Base-by-base conservation (phyloP, 2,113 vertebrate species). In the Marmota monax region DNA sequence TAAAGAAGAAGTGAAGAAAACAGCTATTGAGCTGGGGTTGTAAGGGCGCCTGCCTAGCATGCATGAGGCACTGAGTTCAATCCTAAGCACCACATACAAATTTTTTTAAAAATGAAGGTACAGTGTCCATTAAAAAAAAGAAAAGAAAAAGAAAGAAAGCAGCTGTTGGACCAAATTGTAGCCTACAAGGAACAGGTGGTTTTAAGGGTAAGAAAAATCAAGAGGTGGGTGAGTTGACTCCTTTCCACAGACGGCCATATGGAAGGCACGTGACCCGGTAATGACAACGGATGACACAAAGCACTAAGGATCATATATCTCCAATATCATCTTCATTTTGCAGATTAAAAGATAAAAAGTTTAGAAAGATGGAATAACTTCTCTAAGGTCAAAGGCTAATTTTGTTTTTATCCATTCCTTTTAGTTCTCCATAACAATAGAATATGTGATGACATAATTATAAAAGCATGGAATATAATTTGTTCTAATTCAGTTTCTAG, bases 1-100 rank as follows among this genome's bases (percentile, higher is more conserved):
- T 88, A 88, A 96, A 45, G 13, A 53, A 53, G 51, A 53, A 53
- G 51, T 67, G 79, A 96, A 95, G 94, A 97, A 96, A 63, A 42
- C 18, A 20, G 18, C 18, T 22, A 18, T 58, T 58, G 56, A 18
- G 18, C 56, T 58, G 17, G 56, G 56, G 17, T 18, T 58, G 56
- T 58, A 58, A 58, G 56, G 18, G 18, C 18, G 18, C 56, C 7
- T 58, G 18, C 56, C 56, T 20, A 22, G 18, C 56, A 20, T 58
- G 56, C 18, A 23, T 58, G 20, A 58, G 20, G 56, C 7, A 22
- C 56, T 58, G 56, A 2, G 5, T 58, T 58, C 56, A 7, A 58
- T 58, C 56, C 20, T 58, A 58, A 58, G 56, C 20, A 58, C 20
- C 56, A 58, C 56, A 58, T 58, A 23, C 56, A 58, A 58, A 58